Base-by-base conservation (phyloP, 53 echinoderm and acorn worm genomes). In the Apostichopus leukothele region DNA sequence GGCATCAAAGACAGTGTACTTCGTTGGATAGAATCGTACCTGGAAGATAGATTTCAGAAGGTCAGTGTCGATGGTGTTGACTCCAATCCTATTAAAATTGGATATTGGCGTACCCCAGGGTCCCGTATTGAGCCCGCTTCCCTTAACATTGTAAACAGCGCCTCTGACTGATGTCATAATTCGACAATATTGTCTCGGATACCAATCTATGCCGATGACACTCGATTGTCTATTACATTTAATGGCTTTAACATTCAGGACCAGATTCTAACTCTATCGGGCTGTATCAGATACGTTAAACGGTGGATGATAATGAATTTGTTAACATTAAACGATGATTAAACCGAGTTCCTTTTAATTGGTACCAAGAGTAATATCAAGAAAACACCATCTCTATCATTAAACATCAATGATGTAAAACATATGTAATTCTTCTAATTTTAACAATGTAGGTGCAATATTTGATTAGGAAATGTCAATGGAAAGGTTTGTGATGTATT, bases 81-180 rank as follows among this genome's bases (percentile, higher is more conserved):
- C 6, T 91, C 88, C 50, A 60, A 26, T 85, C 84, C 16, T 26
- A 39, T 75, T 7, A 59, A 39, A 60, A 60, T 50, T 85, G 51
- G 57, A 74, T 18, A 61, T 60, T 74, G 88, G 91, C 52, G 91
- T 91, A 68, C 91, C 88, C 18, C 88, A 81, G 7, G 91, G 88
- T 14, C 54, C 80, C 1, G 80, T 80, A n/a, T n/a, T 91, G 23
- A 81, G 74, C 60, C 75, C 83, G 22, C 74, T 91, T 91, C 8
- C 53, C 3, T 57, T 54, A 13, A 87, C 91, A 55, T 18, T 91
- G 19, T 88, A 75, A 59, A 88, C 88, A 9, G 23, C 88, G 50
- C 75, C 83, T 73, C 20, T 91, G n/a, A 83, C 25, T 77, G 68
- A 77, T 81, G 79, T 88, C 55, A 51, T 23, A 23, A 23, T 53